These are phyloP conservation scores for Columba livia DNA, from an alignment of 2,113 vertebrate species.

Conservation along the genomic window DNA sequence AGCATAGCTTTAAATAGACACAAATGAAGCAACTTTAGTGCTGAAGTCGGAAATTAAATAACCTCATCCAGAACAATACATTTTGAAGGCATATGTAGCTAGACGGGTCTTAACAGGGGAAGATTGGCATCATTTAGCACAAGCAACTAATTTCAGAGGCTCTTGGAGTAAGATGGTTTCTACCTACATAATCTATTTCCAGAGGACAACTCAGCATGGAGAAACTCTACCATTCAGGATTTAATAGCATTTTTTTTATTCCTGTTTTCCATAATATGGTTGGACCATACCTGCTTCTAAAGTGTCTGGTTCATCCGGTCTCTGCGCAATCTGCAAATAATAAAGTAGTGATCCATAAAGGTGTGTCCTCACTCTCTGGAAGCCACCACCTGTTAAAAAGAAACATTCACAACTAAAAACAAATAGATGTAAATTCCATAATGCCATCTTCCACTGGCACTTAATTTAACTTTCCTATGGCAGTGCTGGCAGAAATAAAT, in stretches of 20 bases:
- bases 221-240: not conserved
- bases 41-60: not conserved
- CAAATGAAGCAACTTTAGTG: not conserved
- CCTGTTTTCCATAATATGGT: not conserved
- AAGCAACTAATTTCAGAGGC: not conserved
- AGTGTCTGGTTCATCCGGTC: slow-evolving; percentile 95
- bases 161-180: not conserved
- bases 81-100: not conserved
- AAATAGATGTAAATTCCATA: not conserved
- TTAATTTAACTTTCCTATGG: not conserved
- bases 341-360: slow-evolving; percentile 94
- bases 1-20: not conserved
- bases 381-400: slow-evolving; percentile 86
- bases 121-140: not conserved
- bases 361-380: slow-evolving; percentile 93
- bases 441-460: not conserved
- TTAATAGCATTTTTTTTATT: not conserved
- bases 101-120: not conserved
- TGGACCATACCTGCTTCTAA: slow-evolving; percentile 86
- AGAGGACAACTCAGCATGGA: not conserved
- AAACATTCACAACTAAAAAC: not conserved
- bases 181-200: not conserved
- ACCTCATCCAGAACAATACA: not conserved
- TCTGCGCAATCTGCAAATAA: slow-evolving; percentile 96
- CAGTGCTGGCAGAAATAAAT: not conserved